Percentiles rank a stretch among this genome's conserved stretches.
phyloP scores from a whole-genome alignment of 2,888 invertebrate genomes.

The Scaptodrosophila latifasciaeformis region DNA sequence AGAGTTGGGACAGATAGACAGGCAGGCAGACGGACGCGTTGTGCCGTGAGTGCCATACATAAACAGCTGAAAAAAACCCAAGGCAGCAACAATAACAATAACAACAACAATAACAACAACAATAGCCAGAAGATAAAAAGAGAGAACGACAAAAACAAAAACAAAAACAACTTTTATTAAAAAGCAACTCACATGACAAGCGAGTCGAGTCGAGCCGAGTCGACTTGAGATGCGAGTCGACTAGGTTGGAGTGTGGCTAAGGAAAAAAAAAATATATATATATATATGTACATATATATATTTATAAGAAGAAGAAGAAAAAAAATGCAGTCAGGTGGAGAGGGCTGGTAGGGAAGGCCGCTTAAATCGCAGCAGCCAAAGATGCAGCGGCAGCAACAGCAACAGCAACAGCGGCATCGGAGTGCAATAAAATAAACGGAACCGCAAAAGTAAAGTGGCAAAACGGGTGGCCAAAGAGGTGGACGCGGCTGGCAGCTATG shows the following conservation, averaged over 20 bases:
- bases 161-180: constrained; percentile 36
- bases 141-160: neutral
- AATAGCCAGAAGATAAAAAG: neutral
- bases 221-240: constrained; percentile 1
- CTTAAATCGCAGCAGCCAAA: neutral
- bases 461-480: constrained; percentile 1
- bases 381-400: too few relatives aligned
- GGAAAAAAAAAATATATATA: too few relatives aligned
- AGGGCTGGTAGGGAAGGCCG: neutral
- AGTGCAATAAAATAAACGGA: constrained; percentile 33
- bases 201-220: neutral
- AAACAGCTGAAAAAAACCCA: constrained; percentile 24
- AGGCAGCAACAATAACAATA: neutral
- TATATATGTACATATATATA: too few relatives aligned
- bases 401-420: too few relatives aligned
- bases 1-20: constrained; percentile 7
- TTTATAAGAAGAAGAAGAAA: neutral
- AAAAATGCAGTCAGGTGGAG: neutral
- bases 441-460: constrained; percentile 26
- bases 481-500: neutral
- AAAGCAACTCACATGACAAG: constrained; percentile 20
- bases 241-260: neutral
- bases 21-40: neutral
- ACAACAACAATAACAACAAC: neutral
- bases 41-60: constrained; percentile 12